Percentiles rank a stretch among this genome's conserved stretches.
phyloP scores from a whole-genome alignment of 2,888 invertebrate genomes.

The Phaonia tiefii region DNA sequence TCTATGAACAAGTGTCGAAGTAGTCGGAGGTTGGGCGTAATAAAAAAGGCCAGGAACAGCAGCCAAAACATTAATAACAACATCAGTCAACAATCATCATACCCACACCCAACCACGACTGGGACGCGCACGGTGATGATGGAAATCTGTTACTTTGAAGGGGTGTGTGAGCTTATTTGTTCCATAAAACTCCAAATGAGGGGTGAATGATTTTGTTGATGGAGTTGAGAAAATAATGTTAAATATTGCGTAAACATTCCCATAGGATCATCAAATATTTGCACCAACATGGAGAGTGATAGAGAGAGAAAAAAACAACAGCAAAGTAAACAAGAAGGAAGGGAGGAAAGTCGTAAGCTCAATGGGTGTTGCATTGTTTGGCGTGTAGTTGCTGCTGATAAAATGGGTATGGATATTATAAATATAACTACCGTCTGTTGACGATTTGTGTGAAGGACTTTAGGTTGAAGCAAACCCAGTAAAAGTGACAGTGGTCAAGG shows the following conservation, averaged over 20 bases:
- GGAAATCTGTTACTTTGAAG: too few relatives aligned
- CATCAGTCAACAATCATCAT: slow-evolving; percentile 56
- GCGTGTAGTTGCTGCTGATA: background rate
- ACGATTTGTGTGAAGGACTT: too few relatives aligned
- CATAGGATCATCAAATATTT: slow-evolving; percentile 55
- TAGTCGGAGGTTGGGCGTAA: slow-evolving; percentile 69
- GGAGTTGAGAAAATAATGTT: slow-evolving; percentile 52
- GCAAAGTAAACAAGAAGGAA: background rate
- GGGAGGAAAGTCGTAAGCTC: too few relatives aligned
- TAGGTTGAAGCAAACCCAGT: too few relatives aligned
- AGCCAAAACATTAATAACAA: slow-evolving; percentile 23
- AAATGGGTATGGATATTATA: background rate
- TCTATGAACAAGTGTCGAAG: slow-evolving; percentile 77
- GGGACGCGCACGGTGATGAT: too few relatives aligned
- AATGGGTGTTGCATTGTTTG: background rate
- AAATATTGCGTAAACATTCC: slow-evolving; percentile 65
- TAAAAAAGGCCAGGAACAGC: slow-evolving; percentile 52
- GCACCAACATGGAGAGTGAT: background rate
- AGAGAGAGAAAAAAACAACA: background rate
- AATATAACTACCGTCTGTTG: background rate
- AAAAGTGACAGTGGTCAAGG: too few relatives aligned
- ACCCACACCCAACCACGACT: background rate
- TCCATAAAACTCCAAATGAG: background rate
- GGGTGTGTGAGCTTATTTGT: slow-evolving; percentile 25
- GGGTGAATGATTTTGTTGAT: slow-evolving; percentile 11